phyloP scores from a whole-genome alignment of 2,113 vertebrate genomes.

The Oryctolagus cuniculus region DNA sequence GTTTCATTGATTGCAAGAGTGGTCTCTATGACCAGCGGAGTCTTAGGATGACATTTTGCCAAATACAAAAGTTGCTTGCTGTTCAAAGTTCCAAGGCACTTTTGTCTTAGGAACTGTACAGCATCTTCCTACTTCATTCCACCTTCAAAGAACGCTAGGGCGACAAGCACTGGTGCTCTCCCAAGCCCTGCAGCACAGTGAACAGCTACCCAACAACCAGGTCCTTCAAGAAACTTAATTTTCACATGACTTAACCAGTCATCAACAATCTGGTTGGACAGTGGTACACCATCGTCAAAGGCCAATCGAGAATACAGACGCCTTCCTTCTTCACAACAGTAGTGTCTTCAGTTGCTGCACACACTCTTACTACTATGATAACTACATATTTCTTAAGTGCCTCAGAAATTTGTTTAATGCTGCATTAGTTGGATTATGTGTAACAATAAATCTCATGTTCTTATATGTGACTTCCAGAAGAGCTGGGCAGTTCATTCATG shows the following conservation, averaged over 20 bases:
- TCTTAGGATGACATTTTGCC: constrained; percentile 99
- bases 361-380: constrained; percentile 98
- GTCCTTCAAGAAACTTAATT: constrained; percentile 98
- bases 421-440: constrained; percentile 99
- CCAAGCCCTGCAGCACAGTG: constrained; percentile 99
- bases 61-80: constrained; percentile 99
- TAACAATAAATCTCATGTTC: constrained; percentile 97
- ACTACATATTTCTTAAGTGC: constrained; percentile 99
- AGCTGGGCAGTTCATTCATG: no score
- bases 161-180: constrained; percentile 98
- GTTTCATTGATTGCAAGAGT: constrained; percentile 98
- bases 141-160: constrained; percentile 98
- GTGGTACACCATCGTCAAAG: constrained; percentile 99
- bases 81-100: constrained; percentile 98
- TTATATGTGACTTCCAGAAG: no score
- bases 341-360: constrained; percentile 98
- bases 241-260: constrained; percentile 99
- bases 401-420: constrained; percentile 99
- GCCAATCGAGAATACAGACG: constrained; percentile 99
- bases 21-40: constrained; percentile 98
- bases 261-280: constrained; percentile 80
- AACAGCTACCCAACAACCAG: constrained; percentile 98
- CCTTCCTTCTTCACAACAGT: constrained; percentile 98
- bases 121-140: constrained; percentile 99
- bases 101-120: constrained; percentile 99